Conservation (phyloP, 2,797 vertebrate genomes). For the Agapornis canus region DNA sequence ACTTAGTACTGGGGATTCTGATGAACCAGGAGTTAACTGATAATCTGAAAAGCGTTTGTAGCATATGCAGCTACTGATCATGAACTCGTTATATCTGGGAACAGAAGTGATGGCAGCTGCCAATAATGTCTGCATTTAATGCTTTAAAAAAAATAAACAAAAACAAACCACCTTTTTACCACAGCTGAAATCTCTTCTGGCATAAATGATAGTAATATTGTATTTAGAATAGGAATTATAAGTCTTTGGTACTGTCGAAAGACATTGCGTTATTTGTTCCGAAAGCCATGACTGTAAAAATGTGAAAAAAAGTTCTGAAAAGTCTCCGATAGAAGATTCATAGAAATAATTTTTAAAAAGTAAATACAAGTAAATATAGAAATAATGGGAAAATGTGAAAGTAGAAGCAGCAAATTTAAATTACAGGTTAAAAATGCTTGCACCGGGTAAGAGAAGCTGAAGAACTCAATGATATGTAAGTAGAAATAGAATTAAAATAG, state of each 20-base stretch:
- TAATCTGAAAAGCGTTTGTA: not conserved
- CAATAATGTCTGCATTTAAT: not conserved
- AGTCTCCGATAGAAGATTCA: not conserved
- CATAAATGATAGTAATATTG: not conserved
- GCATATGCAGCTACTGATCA: not conserved
- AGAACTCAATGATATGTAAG: not conserved
- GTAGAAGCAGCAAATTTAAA: conserved; percentile 17
- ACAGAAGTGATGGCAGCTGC: not conserved
- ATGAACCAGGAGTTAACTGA: not conserved
- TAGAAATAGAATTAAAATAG: conserved; percentile 20
- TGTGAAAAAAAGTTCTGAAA: not conserved
- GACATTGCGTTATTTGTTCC: not conserved
- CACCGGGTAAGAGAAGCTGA: not conserved
- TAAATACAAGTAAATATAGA: conserved; percentile 1
- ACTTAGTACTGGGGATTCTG: not conserved
- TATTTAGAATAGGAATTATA: not conserved
- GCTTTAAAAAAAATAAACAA: not conserved
- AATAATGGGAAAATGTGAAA: not conserved
- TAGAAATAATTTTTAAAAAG: not conserved
- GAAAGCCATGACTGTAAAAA: not conserved
- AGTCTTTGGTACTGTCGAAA: not conserved
- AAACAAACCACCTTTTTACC: accelerated
- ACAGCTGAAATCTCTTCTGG: not conserved
- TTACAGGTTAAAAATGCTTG: conserved; percentile 13
- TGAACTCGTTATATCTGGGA: not conserved